phyloP scores from a whole-genome alignment of 2,113 vertebrate genomes.

The Phodopus roborovskii region DNA sequence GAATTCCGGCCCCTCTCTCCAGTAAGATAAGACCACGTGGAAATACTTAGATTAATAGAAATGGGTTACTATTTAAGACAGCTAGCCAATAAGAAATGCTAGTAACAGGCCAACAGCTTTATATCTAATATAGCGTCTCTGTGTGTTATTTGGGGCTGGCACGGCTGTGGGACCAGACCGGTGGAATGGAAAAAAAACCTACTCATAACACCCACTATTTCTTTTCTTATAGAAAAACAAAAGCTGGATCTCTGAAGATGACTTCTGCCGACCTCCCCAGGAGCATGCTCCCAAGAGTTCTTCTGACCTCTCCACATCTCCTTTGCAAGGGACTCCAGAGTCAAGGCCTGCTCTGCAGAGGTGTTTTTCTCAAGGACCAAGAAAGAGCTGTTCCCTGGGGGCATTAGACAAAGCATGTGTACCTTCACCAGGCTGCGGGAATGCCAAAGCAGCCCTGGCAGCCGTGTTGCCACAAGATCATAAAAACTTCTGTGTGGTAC shows the following conservation, averaged over 20 bases:
- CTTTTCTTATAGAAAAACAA: slow-evolving; percentile 85
- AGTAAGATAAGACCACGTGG: too few species aligned
- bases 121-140: too few species aligned
- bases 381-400: background rate
- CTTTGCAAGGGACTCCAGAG: background rate
- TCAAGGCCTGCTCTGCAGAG: background rate
- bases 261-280: slow-evolving; percentile 89
- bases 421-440: background rate
- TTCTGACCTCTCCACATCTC: background rate
- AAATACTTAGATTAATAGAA: too few species aligned
- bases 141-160: too few species aligned
- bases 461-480: slow-evolving; percentile 61
- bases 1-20: too few species aligned
- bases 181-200: too few species aligned
- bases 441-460: slow-evolving; percentile 3
- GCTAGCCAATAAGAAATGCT: too few species aligned
- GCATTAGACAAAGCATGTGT: slow-evolving; percentile 73
- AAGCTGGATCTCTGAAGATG: slow-evolving; percentile 97
- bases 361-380: slow-evolving; percentile 70
- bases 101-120: too few species aligned
- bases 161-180: too few species aligned
- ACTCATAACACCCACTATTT: background rate
- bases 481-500: slow-evolving; percentile 90
- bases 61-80: too few species aligned
- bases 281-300: slow-evolving; percentile 64